phyloP scores from a whole-genome alignment of 2,113 vertebrate genomes.

The Macquaria ambigua region DNA sequence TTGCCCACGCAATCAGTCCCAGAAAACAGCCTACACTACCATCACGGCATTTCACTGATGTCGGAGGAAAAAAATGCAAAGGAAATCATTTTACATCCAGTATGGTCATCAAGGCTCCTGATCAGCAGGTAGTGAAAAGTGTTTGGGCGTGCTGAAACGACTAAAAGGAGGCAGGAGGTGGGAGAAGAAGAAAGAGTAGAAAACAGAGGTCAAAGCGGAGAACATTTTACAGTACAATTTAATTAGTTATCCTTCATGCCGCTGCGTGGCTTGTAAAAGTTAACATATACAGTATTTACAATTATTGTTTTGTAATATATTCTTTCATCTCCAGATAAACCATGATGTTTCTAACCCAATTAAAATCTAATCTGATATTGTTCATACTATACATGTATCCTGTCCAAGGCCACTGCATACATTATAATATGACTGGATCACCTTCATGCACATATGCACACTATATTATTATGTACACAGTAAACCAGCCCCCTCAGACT shows the following conservation, averaged over 20 bases:
- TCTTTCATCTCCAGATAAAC: neutral
- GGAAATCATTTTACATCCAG: conserved; percentile 74
- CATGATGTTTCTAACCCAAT: conserved; percentile 33
- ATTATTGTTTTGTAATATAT: neutral
- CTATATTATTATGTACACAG: conserved; percentile 62
- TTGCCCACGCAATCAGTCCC: conserved; percentile 57
- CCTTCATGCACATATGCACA: conserved; percentile 79
- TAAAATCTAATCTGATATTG: conserved; percentile 41
- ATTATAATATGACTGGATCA: conserved; percentile 70
- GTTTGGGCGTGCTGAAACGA: conserved; percentile 69
- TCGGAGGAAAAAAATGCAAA: conserved; percentile 73
- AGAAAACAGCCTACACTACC: conserved; percentile 65
- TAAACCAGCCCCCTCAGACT: conserved; percentile 49
- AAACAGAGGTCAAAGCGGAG: conserved; percentile 44
- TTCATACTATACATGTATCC: conserved; percentile 17
- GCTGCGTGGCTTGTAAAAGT: neutral
- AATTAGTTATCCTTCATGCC: neutral
- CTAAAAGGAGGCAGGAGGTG: conserved; percentile 48
- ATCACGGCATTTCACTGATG: conserved; percentile 74
- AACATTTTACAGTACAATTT: conserved; percentile 17
- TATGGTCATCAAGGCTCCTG: conserved; percentile 67
- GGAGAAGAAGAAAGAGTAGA: conserved; percentile 23
- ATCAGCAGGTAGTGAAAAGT: conserved; percentile 72
- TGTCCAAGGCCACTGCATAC: conserved; percentile 65
- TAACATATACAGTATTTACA: neutral